Evolutionary conservation across 2,797 vertebrate species (phyloP).

Genomic region (Emydoidea blandingii): DNA sequence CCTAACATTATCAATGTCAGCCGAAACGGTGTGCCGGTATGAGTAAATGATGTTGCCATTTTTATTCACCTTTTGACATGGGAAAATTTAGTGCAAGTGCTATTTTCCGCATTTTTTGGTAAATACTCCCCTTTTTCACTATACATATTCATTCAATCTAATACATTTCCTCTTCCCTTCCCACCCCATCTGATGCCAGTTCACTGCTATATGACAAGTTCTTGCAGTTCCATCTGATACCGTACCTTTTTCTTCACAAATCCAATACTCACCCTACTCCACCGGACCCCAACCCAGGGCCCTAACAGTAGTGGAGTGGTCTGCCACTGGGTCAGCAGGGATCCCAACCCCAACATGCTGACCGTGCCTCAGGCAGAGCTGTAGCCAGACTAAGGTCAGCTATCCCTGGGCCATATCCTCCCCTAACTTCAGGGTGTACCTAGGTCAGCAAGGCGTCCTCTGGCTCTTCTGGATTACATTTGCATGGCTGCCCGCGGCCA

Average conservation of each 20-base stretch:
- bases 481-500: too few relatives aligned
- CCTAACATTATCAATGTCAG: background rate
- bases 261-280: background rate
- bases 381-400: too few relatives aligned
- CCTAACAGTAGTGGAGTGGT: too few relatives aligned
- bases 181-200: background rate
- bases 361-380: too few relatives aligned
- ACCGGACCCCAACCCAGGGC: too few relatives aligned
- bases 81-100: slow-evolving; percentile 2
- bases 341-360: too few relatives aligned
- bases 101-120: background rate
- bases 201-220: background rate
- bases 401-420: too few relatives aligned
- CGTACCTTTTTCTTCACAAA: background rate
- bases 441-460: too few relatives aligned
- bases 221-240: background rate
- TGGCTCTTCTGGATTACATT: too few relatives aligned
- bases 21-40: background rate
- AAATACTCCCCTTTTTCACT: background rate
- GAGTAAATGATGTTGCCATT: background rate
- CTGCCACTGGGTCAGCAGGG: too few relatives aligned
- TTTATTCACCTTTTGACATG: background rate
- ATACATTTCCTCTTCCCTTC: background rate
- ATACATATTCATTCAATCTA: background rate
- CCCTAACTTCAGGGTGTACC: too few relatives aligned